A percentile compares a stretch with the other conserved stretches of the same genome.
Evolutionary conservation across 1,140 invertebrate genomes (phyloP).

Genomic region (Drosophila baimaii): DNA sequence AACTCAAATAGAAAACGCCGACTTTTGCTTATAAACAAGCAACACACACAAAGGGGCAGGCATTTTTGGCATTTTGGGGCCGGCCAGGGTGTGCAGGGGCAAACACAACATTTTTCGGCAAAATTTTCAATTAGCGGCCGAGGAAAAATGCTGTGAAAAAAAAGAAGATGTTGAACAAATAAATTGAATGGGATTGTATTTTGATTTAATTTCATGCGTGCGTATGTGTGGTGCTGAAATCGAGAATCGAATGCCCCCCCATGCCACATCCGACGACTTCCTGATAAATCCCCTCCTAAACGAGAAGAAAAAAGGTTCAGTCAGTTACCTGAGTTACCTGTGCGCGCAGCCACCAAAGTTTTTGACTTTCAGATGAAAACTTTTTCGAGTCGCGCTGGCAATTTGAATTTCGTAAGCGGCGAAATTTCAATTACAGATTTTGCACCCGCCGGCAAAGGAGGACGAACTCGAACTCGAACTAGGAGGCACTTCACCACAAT

Average conservation of each 20-base stretch:
- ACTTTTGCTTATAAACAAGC: conserved; percentile 51
- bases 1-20: conserved; percentile 48
- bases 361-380: conserved; percentile 68
- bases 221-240: conserved; percentile 42
- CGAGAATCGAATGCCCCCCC: conserved; percentile 33
- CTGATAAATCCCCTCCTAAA: conserved; percentile 4
- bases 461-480: conserved; percentile 3
- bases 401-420: conserved; percentile 60
- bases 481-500: conserved; percentile 10
- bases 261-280: conserved; percentile 2
- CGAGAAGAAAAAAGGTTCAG: conserved; percentile 30
- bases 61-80: conserved; percentile 15
- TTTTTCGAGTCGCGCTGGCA: conserved; percentile 16
- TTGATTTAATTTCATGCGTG: conserved; percentile 69
- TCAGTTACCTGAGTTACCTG: conserved; percentile 55
- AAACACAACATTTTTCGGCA: conserved; percentile 67
- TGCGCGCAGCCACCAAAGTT: conserved; percentile 27
- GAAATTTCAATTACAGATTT: conserved; percentile 77
- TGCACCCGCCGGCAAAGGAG: conserved; percentile 53
- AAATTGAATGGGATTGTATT: conserved; percentile 73
- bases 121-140: conserved; percentile 73
- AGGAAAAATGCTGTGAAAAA: conserved; percentile 16
- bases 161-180: conserved; percentile 63
- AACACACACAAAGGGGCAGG: conserved; percentile 41
- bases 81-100: background rate